phyloP scores from a whole-genome alignment of 2,797 vertebrate species.

The Poecilia velifera region DNA sequence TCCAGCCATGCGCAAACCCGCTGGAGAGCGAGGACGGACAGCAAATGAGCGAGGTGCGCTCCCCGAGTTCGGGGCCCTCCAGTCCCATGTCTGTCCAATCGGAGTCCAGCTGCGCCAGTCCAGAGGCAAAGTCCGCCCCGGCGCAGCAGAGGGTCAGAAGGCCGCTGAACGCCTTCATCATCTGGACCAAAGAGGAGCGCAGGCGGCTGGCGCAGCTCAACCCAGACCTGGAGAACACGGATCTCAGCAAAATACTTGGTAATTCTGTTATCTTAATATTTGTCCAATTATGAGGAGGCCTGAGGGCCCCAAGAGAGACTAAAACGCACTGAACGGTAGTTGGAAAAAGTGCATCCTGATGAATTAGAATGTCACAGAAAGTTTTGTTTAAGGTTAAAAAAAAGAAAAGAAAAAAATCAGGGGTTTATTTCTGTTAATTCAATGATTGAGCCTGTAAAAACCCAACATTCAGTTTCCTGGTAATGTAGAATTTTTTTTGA shows the following conservation, averaged over 20 bases:
- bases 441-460: background rate
- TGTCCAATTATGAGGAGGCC: background rate
- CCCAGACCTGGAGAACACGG: constrained; percentile 86
- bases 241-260: constrained; percentile 87
- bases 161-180: constrained; percentile 87
- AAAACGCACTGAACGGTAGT: background rate
- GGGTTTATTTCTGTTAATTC: background rate
- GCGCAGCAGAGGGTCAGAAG: constrained; percentile 79
- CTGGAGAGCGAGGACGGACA: constrained; percentile 56
- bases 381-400: background rate
- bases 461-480: background rate
- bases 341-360: background rate
- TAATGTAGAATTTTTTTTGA: background rate
- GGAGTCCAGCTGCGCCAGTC: constrained; percentile 80
- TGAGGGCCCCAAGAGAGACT: background rate
- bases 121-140: constrained; percentile 67
- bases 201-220: constrained; percentile 84
- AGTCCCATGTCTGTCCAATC: constrained; percentile 80
- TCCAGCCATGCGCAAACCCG: constrained; percentile 54
- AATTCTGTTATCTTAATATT: constrained; percentile 27
- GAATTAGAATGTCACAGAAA: background rate
- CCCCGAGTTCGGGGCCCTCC: constrained; percentile 62
- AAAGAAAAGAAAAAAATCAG: background rate
- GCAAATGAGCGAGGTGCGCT: constrained; percentile 45
- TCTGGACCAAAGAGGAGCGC: constrained; percentile 87